Evolutionary conservation across 2,113 vertebrate species (phyloP), one percentile per base, ranked within the genome.

Genomic region (Platysteira castanea): DNA sequence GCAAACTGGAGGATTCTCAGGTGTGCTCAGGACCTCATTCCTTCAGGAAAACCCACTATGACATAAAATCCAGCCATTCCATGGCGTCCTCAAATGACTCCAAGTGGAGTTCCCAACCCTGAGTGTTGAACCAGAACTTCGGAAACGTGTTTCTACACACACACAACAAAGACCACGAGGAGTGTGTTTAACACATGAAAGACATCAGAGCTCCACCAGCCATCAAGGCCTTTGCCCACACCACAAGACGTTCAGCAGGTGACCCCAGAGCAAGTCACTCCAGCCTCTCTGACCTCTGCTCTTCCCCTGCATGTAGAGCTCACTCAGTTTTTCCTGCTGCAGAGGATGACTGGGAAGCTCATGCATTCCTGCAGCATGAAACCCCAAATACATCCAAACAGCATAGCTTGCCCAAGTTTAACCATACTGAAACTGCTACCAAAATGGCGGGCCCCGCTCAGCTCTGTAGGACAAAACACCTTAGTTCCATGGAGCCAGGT

Each of bases 261-360:
- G 23, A 57, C 27, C 8, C 27, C 23, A 56, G 26, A 16, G 11
- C 59, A 59, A 70, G 21, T 39, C 53, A 49, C n/a, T 80, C 44
- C 44, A 91, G 59, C 31, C 59, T 35, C 60, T 57, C 28, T 37
- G 37, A 73, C 31, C 26, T 61, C 50, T 53, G 54, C 20, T 68
- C 22, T 33, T 31, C n/a, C 22, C 5, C 54, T 30, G 18, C 0
- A 0, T 8, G 18, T 0, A 69, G 15, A 65, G 23, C 23, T 81
- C 31, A 9, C 56, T n/a, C 61, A 7, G 28, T 39, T 65, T 70
- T 78, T 21, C 16, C 42, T 0, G 4, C 57, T 41, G 64, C 50
- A 74, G 26, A 53, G 42, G 33, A 63, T 67, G 52, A 54, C 56
- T n/a, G 47, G 61, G 69, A 84, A 93, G 23, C 35, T 68, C 19